Percentiles rank a stretch among this genome's conserved stretches.
phyloP scores from a whole-genome alignment of 1,140 invertebrate species.

The Pinna nobilis region DNA sequence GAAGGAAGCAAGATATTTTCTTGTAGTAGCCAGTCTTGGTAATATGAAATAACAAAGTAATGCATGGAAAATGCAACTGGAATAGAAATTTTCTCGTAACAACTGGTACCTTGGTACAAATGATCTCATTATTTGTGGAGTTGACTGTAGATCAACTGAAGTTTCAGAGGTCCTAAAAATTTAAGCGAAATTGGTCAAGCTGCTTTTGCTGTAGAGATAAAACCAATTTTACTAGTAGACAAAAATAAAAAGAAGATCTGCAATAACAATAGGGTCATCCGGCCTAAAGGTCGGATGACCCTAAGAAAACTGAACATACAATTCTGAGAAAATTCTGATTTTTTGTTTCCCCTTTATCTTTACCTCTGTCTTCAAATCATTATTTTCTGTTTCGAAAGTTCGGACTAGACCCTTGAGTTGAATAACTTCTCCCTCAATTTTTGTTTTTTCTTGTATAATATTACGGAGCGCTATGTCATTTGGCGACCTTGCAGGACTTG shows the following conservation, averaged over 20 bases:
- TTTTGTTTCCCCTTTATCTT: background rate
- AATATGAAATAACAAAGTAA: too few relatives aligned
- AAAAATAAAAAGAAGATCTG: background rate
- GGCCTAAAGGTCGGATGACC: background rate
- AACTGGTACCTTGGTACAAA: too few relatives aligned
- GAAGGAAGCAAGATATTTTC: too few relatives aligned
- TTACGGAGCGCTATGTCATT: conserved; percentile 64
- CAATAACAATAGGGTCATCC: background rate
- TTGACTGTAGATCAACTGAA: too few relatives aligned
- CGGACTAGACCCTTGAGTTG: conserved; percentile 52
- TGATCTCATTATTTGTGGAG: too few relatives aligned
- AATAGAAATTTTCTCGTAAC: too few relatives aligned
- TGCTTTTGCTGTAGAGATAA: background rate
- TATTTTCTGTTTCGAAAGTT: conserved; percentile 56
- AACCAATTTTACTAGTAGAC: too few relatives aligned
- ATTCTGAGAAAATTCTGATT: background rate
- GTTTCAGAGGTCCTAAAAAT: background rate
- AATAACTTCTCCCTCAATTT: conserved; percentile 65
- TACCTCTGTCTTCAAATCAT: conserved; percentile 55
- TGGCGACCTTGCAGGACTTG: conserved; percentile 53
- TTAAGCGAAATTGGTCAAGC: background rate
- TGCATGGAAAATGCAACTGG: too few relatives aligned
- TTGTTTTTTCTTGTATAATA: conserved; percentile 69
- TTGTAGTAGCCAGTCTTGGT: too few relatives aligned
- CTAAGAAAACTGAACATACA: background rate